Base-by-base conservation (phyloP, 2,888 invertebrate genomes). In the Bembecia ichneumoniformis region DNA sequence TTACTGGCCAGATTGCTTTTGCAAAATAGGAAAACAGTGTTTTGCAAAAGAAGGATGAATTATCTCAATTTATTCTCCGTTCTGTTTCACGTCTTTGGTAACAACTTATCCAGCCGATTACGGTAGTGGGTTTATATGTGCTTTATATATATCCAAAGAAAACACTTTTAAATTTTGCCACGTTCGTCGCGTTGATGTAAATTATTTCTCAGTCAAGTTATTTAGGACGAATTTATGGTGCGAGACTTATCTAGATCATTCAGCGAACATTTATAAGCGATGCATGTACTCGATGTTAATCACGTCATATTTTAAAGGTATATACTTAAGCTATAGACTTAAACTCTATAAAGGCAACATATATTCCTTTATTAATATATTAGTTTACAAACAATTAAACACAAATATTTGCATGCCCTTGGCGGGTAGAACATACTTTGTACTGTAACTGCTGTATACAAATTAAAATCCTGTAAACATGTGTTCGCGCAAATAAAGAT, bases 41-140 rank as follows among this genome's bases (percentile, higher is more conserved):
- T 35, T 53, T 48, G 53, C 53, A 48, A 48, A 51, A 44, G 44
- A 44, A 50, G 49, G 52, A 45, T 36, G 40, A 45, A 49, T 46
- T 36, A 52, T 15, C n/a, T 49, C 51, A 55, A 55, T 49, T 49
- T 52, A 48, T 15, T 47, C 44, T 43, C 46, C 13, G 48, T 15
- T 59, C 58, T 61, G 60, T 61, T 64, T 62, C 58, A 51, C 54
- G 54, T 57, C 47, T 54, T 51, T 51, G 53, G 58, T 59, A 62
- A 64, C 54, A 45, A 20, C 9, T 48, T 47, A 51, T 50, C 43
- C 36, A 28, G 40, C 47, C n/a, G 49, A 50, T 47, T 54, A 43
- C 16, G 49, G 49, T 47, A 28, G 40, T 36, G 40, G 34, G 15
- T 5, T 34, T 11, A n/a, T 10, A 20, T 2, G 17, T 16, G 11